Conservation (phyloP, 2,113 vertebrate genomes). For the Microcebus tavaratra region DNA sequence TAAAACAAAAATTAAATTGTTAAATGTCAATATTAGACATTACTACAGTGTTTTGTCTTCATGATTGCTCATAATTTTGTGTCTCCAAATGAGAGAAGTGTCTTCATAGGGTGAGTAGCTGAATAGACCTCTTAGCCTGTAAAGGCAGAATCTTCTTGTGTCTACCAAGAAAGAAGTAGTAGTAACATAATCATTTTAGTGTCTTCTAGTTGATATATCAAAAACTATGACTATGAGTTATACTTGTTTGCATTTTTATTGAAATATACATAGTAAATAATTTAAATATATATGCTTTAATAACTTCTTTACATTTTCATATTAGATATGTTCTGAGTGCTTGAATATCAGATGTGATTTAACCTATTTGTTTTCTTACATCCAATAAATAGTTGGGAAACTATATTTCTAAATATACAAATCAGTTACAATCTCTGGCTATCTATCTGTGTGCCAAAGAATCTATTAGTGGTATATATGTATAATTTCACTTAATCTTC, state of each 20-base stretch:
- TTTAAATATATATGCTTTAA: not conserved
- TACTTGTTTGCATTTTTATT: no score
- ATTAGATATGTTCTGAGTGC: not conserved
- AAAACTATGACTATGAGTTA: no score
- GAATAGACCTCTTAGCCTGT: not conserved
- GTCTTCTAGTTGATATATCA: no score
- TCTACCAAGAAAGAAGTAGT: no score
- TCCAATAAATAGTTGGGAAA: not conserved
- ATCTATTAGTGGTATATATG: not conserved
- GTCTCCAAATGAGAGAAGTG: not conserved
- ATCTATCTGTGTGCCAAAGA: not conserved
- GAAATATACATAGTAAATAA: not conserved
- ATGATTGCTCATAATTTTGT: not conserved
- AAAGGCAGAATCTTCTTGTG: no score
- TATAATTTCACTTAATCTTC: not conserved
- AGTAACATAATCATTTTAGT: no score
- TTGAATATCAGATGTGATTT: not conserved
- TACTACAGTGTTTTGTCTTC: not conserved
- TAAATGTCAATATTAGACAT: no score
- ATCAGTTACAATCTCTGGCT: not conserved
- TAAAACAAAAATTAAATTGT: no score
- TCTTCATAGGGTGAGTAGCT: not conserved
- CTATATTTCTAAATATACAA: not conserved
- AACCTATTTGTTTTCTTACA: not conserved
- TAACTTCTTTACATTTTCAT: not conserved